phyloP scores from a whole-genome alignment of 2,113 vertebrate genomes.

The Eublepharis macularius region DNA sequence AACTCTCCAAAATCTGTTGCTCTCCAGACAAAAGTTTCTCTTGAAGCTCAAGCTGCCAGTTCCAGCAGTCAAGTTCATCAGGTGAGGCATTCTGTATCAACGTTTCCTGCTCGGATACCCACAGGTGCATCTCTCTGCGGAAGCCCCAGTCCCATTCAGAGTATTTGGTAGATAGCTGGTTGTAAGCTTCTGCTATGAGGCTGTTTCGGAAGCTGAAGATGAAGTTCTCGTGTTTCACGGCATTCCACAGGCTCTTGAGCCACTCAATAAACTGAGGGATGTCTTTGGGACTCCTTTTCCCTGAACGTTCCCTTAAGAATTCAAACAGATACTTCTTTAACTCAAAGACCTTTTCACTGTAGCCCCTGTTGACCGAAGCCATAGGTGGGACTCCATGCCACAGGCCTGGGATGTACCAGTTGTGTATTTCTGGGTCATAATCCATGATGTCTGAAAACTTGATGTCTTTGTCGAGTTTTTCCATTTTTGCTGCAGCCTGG shows the following conservation, averaged over 20 bases:
- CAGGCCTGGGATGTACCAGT: slow-evolving; percentile 65
- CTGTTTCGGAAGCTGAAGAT: slow-evolving; percentile 2
- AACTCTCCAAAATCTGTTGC: neutral
- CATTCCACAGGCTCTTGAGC: slow-evolving; percentile 56
- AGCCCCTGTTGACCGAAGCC: slow-evolving; percentile 64
- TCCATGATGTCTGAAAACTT: neutral
- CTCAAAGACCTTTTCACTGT: slow-evolving; percentile 67
- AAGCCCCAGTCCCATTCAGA: slow-evolving; percentile 58
- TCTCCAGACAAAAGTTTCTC: slow-evolving; percentile 48
- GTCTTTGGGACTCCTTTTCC: slow-evolving; percentile 46
- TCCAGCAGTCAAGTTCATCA: neutral
- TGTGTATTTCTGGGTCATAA: slow-evolving; percentile 15
- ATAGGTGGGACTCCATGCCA: slow-evolving; percentile 68
- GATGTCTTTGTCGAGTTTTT: neutral
- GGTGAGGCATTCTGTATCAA: slow-evolving; percentile 41
- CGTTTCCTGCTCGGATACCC: slow-evolving; percentile 52
- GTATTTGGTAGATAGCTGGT: neutral
- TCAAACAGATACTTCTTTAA: slow-evolving; percentile 67
- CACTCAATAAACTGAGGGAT: slow-evolving; percentile 64
- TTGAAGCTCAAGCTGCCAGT: slow-evolving; percentile 54
- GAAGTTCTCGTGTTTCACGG: neutral
- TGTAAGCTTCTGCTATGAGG: slow-evolving; percentile 5
- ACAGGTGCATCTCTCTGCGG: slow-evolving; percentile 60
- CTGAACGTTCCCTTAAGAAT: slow-evolving; percentile 56
- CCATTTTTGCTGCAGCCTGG: slow-evolving; percentile 48